Percentiles rank a stretch among this genome's conserved stretches.
phyloP scores from a whole-genome alignment of 2,888 invertebrate species.

The Hydraecia micacea region DNA sequence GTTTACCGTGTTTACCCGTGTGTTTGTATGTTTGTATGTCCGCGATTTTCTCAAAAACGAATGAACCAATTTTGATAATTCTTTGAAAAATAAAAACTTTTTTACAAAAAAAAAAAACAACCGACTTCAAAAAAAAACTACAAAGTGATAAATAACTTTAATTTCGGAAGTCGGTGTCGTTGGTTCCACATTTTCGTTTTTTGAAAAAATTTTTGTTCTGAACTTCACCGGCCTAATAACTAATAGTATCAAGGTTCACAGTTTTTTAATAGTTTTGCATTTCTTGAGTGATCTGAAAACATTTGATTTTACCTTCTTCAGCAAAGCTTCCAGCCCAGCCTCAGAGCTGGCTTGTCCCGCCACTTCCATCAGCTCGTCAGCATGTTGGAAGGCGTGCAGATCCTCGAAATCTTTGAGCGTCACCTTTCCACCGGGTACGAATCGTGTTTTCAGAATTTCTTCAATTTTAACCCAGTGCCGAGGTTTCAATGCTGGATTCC shows the following conservation, averaged over 20 bases:
- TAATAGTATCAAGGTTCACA: neutral
- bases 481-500: conserved; percentile 94
- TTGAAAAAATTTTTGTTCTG: too few species aligned
- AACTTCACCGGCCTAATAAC: neutral
- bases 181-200: too few species aligned
- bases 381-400: conserved; percentile 93
- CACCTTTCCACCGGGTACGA: conserved; percentile 92
- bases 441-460: conserved; percentile 92
- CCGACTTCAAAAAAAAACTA: too few species aligned
- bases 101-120: too few species aligned
- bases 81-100: too few species aligned
- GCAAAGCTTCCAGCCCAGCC: conserved; percentile 94
- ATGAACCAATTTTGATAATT: too few species aligned
- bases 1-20: too few species aligned
- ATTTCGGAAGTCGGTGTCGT: too few species aligned
- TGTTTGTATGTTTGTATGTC: too few species aligned
- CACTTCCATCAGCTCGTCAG: conserved; percentile 94
- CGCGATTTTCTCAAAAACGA: too few species aligned
- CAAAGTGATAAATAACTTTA: too few species aligned
- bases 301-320: conserved; percentile 92
- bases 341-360: conserved; percentile 97
- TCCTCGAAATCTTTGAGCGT: conserved; percentile 93
- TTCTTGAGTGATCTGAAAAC: neutral
- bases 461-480: conserved; percentile 97
- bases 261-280: neutral